These are phyloP conservation scores for Cladorhizidae sp. DNA, from an alignment of 37 sponge, comb jelly and placozoan genomes.

Conservation along the genomic window DNA sequence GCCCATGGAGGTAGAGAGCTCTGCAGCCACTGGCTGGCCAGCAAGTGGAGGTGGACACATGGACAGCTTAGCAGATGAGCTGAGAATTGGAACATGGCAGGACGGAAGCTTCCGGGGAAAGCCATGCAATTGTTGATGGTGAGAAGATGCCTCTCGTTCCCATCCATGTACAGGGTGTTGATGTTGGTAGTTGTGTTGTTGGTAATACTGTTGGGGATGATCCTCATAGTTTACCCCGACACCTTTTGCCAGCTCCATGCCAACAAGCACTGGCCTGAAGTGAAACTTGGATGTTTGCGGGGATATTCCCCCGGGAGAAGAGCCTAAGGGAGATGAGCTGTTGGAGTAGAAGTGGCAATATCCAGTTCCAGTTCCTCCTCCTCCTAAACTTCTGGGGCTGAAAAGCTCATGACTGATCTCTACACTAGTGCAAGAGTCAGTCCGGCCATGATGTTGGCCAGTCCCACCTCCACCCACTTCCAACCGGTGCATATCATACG, in stretches of 20 bases:
- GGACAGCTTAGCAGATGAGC: background rate
- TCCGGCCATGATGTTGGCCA: background rate
- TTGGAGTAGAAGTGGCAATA: no score
- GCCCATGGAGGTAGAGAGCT: slow-evolving; percentile 5
- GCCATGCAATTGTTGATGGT: no score
- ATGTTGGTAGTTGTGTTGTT: no score
- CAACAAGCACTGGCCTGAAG: background rate
- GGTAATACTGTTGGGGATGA: no score
- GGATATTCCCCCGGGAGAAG: background rate
- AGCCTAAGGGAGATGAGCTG: background rate
- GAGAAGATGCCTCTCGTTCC: no score
- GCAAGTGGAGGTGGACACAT: background rate
- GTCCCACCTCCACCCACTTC: background rate
- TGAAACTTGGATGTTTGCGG: background rate
- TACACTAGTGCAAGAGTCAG: slow-evolving; percentile 29
- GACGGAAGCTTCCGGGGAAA: background rate
- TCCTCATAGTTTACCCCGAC: no score
- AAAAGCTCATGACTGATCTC: slow-evolving; percentile 48
- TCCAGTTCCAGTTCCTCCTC: background rate
- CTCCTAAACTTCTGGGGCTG: background rate
- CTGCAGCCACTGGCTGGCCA: slow-evolving; percentile 2
- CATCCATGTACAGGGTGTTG: no score
- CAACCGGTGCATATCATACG: background rate
- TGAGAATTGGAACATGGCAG: background rate
- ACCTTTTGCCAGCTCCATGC: background rate